These are phyloP conservation scores for Heliconius charithonia DNA, from an alignment of 2,888 invertebrate species.

Conservation along the genomic window DNA sequence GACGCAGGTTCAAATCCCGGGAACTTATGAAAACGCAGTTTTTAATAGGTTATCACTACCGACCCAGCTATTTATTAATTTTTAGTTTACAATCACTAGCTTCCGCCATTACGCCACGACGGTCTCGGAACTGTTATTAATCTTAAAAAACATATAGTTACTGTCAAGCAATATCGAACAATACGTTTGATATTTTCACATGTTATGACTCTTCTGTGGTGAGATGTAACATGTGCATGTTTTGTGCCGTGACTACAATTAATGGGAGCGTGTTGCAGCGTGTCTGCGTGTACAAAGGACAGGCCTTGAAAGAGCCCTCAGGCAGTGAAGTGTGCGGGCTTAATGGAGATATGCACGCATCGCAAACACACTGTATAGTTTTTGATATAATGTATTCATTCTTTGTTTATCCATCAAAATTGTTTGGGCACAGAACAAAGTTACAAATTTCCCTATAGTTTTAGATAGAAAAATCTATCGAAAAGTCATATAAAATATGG, in stretches of 20 bases:
- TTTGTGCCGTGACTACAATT: conserved; percentile 48
- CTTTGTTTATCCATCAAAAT: conserved; percentile 13
- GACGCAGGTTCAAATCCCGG: too few relatives aligned
- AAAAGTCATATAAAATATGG: background rate
- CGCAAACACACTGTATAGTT: conserved; percentile 50
- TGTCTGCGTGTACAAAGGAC: conserved; percentile 50
- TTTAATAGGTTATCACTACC: too few relatives aligned
- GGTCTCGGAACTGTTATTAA: background rate
- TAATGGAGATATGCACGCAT: conserved; percentile 49
- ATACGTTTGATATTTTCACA: conserved; percentile 35
- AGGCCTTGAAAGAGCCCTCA: conserved; percentile 50
- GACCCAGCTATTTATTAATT: too few relatives aligned
- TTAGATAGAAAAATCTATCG: background rate
- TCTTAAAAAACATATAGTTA: background rate
- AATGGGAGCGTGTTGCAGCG: conserved; percentile 47
- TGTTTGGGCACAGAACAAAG: background rate
- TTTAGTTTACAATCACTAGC: too few relatives aligned
- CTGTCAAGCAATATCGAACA: conserved; percentile 16
- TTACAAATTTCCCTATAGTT: background rate
- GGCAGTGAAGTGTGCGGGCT: conserved; percentile 49
- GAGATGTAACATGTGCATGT: conserved; percentile 48
- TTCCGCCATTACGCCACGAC: too few relatives aligned
- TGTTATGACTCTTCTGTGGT: conserved; percentile 39
- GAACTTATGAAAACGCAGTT: too few relatives aligned
- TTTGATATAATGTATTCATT: conserved; percentile 30